Evolutionary conservation across 2,797 vertebrate species (phyloP).

Genomic region (Tympanoctomys barrerae): DNA sequence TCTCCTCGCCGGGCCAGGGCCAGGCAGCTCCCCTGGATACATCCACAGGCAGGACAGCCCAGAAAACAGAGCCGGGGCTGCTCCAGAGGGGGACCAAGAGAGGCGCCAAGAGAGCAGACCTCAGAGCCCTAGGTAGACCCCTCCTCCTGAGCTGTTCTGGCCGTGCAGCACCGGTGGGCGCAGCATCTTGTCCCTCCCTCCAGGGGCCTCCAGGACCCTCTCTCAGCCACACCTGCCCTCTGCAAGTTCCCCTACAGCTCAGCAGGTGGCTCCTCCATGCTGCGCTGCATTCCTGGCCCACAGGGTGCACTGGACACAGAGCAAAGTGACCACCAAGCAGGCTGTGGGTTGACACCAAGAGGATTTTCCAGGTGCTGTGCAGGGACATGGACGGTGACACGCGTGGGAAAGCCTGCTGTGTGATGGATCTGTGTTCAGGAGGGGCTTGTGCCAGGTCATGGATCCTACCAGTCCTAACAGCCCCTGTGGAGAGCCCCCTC

Average conservation of each 20-base stretch:
- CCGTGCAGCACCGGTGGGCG: not conserved
- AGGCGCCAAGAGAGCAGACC: not conserved
- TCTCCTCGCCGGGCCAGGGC: slow-evolving; percentile 62
- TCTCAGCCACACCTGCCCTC: too few species aligned
- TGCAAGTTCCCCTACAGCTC: too few species aligned
- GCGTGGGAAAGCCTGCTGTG: not conserved
- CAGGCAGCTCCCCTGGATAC: slow-evolving; percentile 63
- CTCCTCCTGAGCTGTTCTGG: not conserved
- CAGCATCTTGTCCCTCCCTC: not conserved
- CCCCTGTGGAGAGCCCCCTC: not conserved
- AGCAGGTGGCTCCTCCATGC: not conserved
- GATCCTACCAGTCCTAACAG: not conserved
- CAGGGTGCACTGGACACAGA: too few species aligned
- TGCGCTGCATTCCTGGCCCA: not conserved
- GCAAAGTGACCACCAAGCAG: not conserved
- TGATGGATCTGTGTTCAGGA: not conserved
- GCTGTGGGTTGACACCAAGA: not conserved
- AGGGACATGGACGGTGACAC: not conserved
- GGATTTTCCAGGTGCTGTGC: too few species aligned
- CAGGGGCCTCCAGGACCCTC: not conserved
- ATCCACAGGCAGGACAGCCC: slow-evolving; percentile 6
- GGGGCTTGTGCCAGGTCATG: too few species aligned
- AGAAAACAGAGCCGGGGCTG: slow-evolving; percentile 64
- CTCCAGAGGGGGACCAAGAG: slow-evolving; percentile 33
- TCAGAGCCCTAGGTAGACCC: slow-evolving; percentile 29